A percentile compares a stretch with the other conserved stretches of the same genome.
Evolutionary conservation across 2,888 invertebrate genomes (phyloP).

Genomic region (Lasioglossum figueresi): DNA sequence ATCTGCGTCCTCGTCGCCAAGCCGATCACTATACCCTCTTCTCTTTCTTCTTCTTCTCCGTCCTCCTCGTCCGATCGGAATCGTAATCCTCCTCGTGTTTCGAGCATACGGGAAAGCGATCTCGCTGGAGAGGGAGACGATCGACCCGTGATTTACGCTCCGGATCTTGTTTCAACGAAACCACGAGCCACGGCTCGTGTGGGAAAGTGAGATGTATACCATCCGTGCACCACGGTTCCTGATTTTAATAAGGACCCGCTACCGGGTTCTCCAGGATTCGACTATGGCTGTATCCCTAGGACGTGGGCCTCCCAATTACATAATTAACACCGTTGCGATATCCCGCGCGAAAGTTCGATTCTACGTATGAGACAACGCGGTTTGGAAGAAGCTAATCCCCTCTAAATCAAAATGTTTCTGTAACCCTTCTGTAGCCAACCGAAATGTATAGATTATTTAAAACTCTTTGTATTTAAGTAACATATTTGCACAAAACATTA

Average conservation of each 20-base stretch:
- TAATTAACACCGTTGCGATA: neutral
- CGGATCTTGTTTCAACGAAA: constrained; percentile 72
- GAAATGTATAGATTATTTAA: no score
- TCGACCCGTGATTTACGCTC: constrained; percentile 69
- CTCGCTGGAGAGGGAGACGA: constrained; percentile 54
- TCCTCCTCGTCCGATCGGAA: constrained; percentile 55
- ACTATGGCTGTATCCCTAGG: neutral
- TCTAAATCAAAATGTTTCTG: neutral
- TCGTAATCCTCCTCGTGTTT: constrained; percentile 73
- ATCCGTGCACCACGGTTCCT: neutral
- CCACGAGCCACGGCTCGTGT: constrained; percentile 3
- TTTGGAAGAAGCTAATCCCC: neutral
- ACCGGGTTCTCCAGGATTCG: neutral
- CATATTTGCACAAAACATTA: no score
- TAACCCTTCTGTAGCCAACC: no score
- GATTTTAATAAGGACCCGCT: neutral
- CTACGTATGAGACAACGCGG: no score
- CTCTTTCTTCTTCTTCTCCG: constrained; percentile 8
- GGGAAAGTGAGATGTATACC: constrained; percentile 33
- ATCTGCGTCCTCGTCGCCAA: constrained; percentile 34
- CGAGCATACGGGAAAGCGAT: constrained; percentile 70
- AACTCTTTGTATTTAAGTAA: no score
- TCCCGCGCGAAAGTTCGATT: neutral
- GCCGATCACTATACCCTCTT: constrained; percentile 27
- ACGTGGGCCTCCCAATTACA: neutral